phyloP scores from a whole-genome alignment of 2,113 vertebrate species.

The Phaethornis superciliosus region DNA sequence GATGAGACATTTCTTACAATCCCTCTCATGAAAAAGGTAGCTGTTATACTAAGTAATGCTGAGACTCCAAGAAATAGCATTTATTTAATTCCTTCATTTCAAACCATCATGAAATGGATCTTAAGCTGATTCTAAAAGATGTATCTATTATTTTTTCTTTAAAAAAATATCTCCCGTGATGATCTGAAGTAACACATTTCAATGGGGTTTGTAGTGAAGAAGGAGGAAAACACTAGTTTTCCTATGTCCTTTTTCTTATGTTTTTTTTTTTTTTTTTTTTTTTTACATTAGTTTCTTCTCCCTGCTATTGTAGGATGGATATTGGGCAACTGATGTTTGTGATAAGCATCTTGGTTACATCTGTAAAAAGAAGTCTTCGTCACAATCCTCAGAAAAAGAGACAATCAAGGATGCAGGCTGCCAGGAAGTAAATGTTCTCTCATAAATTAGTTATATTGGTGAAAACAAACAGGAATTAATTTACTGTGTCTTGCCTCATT shows the following conservation, averaged over 20 bases:
- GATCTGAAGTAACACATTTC: background rate
- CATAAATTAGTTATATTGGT: background rate
- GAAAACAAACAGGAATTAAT: background rate
- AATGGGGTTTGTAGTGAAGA: background rate
- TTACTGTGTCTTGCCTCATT: background rate
- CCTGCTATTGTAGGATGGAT: conserved; percentile 79
- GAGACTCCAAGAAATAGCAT: background rate
- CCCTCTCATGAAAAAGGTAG: background rate
- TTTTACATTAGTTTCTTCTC: background rate
- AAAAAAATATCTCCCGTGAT: background rate
- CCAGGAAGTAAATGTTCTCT: conserved; percentile 75
- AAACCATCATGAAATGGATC: background rate
- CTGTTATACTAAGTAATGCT: background rate
- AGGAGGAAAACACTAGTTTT: background rate
- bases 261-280: background rate
- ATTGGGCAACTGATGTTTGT: conserved; percentile 87
- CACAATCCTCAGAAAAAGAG: conserved; percentile 40
- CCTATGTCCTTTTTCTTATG: background rate
- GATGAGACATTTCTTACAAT: background rate
- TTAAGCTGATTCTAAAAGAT: background rate
- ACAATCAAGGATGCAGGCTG: conserved; percentile 78
- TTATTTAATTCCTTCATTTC: background rate
- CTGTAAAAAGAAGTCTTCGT: conserved; percentile 85
- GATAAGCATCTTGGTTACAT: conserved; percentile 82
- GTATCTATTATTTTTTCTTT: background rate